Evolutionary conservation across 2,888 invertebrate genomes (phyloP).

Genomic region (Chrysolina haemoptera): DNA sequence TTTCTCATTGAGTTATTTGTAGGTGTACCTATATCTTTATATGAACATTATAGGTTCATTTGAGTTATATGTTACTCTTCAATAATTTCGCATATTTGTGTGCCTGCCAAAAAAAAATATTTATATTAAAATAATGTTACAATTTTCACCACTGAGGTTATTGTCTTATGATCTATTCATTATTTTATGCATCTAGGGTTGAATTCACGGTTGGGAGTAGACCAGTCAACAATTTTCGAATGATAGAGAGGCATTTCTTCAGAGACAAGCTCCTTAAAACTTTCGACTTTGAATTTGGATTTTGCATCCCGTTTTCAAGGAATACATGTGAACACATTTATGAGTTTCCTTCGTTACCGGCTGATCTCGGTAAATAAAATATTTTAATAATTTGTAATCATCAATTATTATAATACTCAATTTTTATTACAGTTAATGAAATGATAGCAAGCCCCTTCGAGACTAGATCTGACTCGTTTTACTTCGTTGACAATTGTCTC

Average conservation of each 20-base stretch:
- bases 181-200: conserved; percentile 75
- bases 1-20: too few relatives aligned
- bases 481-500: conserved; percentile 96
- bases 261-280: conserved; percentile 93
- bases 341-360: conserved; percentile 92
- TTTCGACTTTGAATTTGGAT: conserved; percentile 99
- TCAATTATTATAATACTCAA: not conserved
- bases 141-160: not conserved
- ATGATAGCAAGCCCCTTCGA: conserved; percentile 98
- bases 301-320: conserved; percentile 97
- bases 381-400: conserved; percentile 25
- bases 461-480: conserved; percentile 98
- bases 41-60: too few relatives aligned
- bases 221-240: conserved; percentile 95
- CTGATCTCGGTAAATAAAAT: conserved; percentile 83
- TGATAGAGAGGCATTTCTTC: conserved; percentile 99
- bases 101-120: not conserved
- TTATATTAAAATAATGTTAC: not conserved
- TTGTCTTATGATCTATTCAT: conserved; percentile 8
- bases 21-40: too few relatives aligned
- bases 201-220: conserved; percentile 96
- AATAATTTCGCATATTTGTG: too few relatives aligned
- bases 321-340: conserved; percentile 99
- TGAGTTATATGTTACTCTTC: too few relatives aligned
- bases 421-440: conserved; percentile 84